Conservation (phyloP, 2,888 invertebrate species). For the Steinernema carpocapsae region DNA sequence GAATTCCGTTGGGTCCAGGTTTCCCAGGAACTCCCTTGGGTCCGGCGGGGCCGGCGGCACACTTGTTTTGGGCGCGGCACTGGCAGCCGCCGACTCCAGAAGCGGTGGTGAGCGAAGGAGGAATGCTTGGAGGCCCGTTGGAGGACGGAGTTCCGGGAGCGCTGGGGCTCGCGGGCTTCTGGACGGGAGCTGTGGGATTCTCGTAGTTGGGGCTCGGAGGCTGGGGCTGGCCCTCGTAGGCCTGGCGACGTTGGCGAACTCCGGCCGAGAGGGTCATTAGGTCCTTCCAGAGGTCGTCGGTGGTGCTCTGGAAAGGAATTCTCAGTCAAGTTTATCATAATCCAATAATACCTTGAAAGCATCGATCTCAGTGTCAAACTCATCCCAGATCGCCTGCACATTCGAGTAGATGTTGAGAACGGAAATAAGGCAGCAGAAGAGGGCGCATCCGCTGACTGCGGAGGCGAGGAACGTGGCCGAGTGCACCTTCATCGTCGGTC, state of each 20-base stretch:
- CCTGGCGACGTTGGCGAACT: slow-evolving; percentile 45
- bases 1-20: slow-evolving; percentile 61
- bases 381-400: slow-evolving; percentile 60
- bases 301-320: slow-evolving; percentile 49
- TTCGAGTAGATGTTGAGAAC: slow-evolving; percentile 65
- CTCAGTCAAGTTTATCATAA: background rate
- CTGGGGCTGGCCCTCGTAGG: slow-evolving; percentile 34
- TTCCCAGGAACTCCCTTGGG: slow-evolving; percentile 62
- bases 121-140: slow-evolving; percentile 22
- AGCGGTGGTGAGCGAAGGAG: slow-evolving; percentile 8
- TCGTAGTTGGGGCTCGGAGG: background rate
- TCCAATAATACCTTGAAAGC: slow-evolving; percentile 44
- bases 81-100: slow-evolving; percentile 2
- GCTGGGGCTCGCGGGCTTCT: background rate
- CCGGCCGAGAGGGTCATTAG: slow-evolving; percentile 52
- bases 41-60: slow-evolving; percentile 64
- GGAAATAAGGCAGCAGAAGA: slow-evolving; percentile 61
- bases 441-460: slow-evolving; percentile 60
- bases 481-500: slow-evolving; percentile 65
- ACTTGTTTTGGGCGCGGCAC: slow-evolving; percentile 55
- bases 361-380: slow-evolving; percentile 65
- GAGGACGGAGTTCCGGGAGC: background rate
- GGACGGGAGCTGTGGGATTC: slow-evolving; percentile 10
- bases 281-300: slow-evolving; percentile 67
- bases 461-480: slow-evolving; percentile 66